Evolutionary conservation across 1,140 invertebrate species (phyloP), one percentile per base, ranked within the genome.

Genomic region (Microplitis mediator): DNA sequence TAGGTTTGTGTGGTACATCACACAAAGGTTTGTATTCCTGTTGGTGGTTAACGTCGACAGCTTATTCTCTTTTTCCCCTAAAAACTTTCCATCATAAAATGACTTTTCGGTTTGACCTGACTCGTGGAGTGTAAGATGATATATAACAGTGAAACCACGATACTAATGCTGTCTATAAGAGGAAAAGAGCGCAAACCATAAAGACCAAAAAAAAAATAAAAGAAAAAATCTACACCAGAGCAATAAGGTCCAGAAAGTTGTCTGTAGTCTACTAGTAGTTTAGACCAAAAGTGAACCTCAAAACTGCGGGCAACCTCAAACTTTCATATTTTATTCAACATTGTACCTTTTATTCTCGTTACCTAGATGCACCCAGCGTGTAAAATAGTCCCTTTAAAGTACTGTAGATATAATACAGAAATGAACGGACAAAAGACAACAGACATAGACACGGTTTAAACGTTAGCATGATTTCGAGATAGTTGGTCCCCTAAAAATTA

Each of bases 401-500:
- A 23, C 23, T 23, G 23, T 23, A 23, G 23, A 23, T 23, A 23
- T 23, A 82, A 84, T 80, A 77, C 76, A 73, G 72, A 63, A 71
- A 23, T 23, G 23, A 23, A 23, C 23, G 2, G 73, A 75, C 71
- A 68, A 71, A 69, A 68, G 23, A 23, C 23, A 23, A 45, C 39
- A 9, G 6, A 45, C 6, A 45, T 45, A 45, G 39, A 45, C 39
- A 45, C 39, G 39, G 39, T 45, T 45, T 45, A 45, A 6, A 45
- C 8, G 23, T 23, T 23, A 23, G 23, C 23, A 23, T 23, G 23
- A 23, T 23, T 23, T 23, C 23, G 13, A 69, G 69, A 82, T 80
- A 80, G 78, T 71, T 45, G 39, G 6, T 45, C 6, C 77, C 79
- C 83, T 75, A 83, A 82, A 86, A 87, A 87, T 86, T 87, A 23